Percentiles rank a stretch among this genome's conserved stretches.
phyloP scores from a whole-genome alignment of 92 coral and sea anemone genomes.

The Heteractis magnifica region DNA sequence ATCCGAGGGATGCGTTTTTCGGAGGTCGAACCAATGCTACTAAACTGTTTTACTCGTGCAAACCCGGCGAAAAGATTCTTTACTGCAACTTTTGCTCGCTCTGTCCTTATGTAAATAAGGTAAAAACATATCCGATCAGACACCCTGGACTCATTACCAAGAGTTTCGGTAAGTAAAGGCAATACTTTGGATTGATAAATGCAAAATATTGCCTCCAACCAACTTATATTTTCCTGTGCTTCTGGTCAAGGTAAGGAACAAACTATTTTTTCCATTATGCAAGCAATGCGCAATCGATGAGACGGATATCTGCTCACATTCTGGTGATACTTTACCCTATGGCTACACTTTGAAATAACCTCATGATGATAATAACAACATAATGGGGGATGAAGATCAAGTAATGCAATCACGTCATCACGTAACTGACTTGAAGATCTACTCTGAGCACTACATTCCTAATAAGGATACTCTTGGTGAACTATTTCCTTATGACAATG shows the following conservation, averaged over 20 bases:
- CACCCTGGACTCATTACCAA: constrained; percentile 37
- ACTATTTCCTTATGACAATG: neutral
- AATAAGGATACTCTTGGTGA: constrained; percentile 3
- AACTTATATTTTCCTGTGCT: neutral
- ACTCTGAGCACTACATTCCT: neutral
- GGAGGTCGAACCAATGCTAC: constrained; percentile 33
- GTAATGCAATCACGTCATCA: no score
- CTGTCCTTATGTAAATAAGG: constrained; percentile 28
- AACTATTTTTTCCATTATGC: constrained; percentile 37
- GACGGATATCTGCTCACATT: no score
- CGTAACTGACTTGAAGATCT: neutral
- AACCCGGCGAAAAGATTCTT: constrained; percentile 29
- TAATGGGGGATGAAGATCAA: neutral
- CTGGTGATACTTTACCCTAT: constrained; percentile 23
- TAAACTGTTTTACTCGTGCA: constrained; percentile 12
- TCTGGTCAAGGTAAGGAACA: constrained; percentile 4
- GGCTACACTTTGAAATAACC: constrained; percentile 21
- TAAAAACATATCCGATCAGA: constrained; percentile 27
- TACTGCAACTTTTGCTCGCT: constrained; percentile 25
- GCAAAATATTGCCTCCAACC: no score
- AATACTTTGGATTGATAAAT: no score
- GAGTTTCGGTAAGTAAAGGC: constrained; percentile 7
- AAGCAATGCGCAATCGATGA: constrained; percentile 18
- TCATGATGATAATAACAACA: neutral
- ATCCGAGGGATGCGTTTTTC: constrained; percentile 31